A percentile compares a stretch with the other conserved stretches of the same genome.
Conservation (phyloP, 2,113 vertebrate species). For the Salvator merianae region DNA sequence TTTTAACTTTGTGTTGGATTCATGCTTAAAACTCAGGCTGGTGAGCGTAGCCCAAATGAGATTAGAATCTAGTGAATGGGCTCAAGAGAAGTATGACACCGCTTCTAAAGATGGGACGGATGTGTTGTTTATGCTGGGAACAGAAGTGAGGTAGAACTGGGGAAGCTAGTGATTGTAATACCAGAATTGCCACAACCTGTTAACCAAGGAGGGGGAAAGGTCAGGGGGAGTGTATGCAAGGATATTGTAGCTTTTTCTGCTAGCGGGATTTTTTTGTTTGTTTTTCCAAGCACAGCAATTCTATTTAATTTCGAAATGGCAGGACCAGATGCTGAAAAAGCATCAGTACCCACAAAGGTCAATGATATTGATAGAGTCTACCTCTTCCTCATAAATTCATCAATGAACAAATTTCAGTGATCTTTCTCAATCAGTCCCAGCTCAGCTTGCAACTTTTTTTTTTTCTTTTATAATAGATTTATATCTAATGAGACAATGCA, state of each 20-base stretch:
- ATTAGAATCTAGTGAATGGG: too few relatives aligned
- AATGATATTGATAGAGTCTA: slow-evolving; percentile 9
- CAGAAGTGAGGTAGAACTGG: too few relatives aligned
- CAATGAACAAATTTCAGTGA: slow-evolving; percentile 6
- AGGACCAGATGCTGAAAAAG: slow-evolving; percentile 4
- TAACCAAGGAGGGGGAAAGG: not conserved
- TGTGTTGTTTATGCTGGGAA: too few relatives aligned
- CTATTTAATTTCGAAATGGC: slow-evolving; percentile 21
- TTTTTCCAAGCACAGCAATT: not conserved
- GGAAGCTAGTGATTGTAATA: not conserved
- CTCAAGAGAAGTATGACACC: too few relatives aligned
- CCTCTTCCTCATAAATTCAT: slow-evolving; percentile 6
- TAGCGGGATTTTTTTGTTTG: not conserved
- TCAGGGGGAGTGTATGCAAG: too few relatives aligned
- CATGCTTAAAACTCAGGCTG: too few relatives aligned
- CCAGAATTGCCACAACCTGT: not conserved
- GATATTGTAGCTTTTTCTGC: not conserved
- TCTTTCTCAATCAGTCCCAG: not conserved
- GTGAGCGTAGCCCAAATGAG: too few relatives aligned
- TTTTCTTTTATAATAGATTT: not conserved
- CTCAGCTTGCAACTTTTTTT: not conserved
- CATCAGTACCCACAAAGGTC: slow-evolving; percentile 5
- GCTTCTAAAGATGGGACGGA: too few relatives aligned
- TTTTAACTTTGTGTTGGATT: not conserved
- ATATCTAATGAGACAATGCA: not conserved